Evolutionary conservation across 2,888 invertebrate genomes (phyloP).

Genomic region (Diadegma fenestrale): DNA sequence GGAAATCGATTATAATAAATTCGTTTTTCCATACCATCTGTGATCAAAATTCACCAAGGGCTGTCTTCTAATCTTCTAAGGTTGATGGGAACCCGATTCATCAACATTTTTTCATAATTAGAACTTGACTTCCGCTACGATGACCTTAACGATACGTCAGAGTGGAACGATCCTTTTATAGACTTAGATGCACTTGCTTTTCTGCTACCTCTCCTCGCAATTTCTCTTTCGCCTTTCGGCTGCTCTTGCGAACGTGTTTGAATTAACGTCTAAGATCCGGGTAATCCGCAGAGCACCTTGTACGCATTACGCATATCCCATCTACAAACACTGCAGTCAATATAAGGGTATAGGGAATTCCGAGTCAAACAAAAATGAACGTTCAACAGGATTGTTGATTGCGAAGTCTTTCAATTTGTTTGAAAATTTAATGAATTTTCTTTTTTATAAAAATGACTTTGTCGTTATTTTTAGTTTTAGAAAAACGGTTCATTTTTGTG

Average conservation of each 20-base stretch:
- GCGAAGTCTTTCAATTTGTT: neutral
- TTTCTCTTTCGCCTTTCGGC: neutral
- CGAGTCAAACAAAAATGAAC: neutral
- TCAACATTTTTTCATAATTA: neutral
- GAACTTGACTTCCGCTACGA: conserved; percentile 1
- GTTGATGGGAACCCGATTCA: neutral
- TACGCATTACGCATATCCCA: conserved; percentile 10
- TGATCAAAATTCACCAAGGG: neutral
- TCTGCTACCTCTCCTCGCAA: neutral
- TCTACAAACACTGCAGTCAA: neutral
- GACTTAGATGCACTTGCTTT: neutral
- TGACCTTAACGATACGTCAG: conserved; percentile 10
- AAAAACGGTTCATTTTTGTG: too few species aligned
- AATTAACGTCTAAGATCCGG: conserved; percentile 28
- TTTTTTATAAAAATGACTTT: too few species aligned
- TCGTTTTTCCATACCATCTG: neutral
- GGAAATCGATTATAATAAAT: neutral
- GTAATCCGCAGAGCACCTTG: conserved; percentile 19
- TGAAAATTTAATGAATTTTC: neutral
- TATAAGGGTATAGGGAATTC: conserved; percentile 2
- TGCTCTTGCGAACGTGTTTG: conserved; percentile 2
- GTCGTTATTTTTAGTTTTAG: too few species aligned
- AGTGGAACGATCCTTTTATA: neutral
- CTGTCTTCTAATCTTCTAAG: neutral
- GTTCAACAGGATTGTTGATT: neutral